Conservation (phyloP, 1,140 invertebrate genomes). For the Phortica variegata region DNA sequence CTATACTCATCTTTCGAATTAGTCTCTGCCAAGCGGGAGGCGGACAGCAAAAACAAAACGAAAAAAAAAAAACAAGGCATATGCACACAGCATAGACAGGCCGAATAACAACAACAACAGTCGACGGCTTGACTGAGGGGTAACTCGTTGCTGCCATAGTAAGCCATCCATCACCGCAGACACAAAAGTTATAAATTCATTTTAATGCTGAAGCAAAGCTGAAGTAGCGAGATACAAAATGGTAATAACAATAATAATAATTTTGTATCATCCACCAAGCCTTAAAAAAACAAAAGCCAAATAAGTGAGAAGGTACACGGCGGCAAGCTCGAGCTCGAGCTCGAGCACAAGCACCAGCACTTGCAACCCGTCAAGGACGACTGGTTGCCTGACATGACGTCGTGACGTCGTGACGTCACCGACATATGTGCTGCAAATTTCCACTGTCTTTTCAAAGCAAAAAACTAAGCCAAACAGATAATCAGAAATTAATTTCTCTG, state of each 20-base stretch:
- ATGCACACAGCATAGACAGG: conserved; percentile 22
- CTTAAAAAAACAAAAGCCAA: conserved; percentile 2
- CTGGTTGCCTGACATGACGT: conserved; percentile 19
- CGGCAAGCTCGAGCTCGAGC: conserved; percentile 12
- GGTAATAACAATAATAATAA: conserved; percentile 44
- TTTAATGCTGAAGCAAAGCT: background rate
- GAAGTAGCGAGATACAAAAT: conserved; percentile 29
- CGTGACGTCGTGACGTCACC: conserved; percentile 29
- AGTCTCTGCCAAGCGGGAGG: conserved; percentile 18
- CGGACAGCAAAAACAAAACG: no score
- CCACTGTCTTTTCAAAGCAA: conserved; percentile 10
- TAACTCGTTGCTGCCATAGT: background rate
- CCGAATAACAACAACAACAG: no score
- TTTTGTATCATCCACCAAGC: conserved; percentile 12
- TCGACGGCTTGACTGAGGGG: conserved; percentile 3
- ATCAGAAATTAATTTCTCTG: conserved; percentile 56
- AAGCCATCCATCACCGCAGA: conserved; percentile 41
- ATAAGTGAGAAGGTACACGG: no score
- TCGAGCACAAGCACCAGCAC: conserved; percentile 33
- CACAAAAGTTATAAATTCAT: conserved; percentile 26
- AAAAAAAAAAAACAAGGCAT: conserved; percentile 49
- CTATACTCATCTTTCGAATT: conserved; percentile 48
- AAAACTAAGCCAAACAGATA: conserved; percentile 45
- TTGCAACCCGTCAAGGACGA: conserved; percentile 46
- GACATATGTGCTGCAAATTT: conserved; percentile 36